Evolutionary conservation across 2,113 vertebrate species (phyloP), one percentile per base, ranked within the genome.

Genomic region (Dryoscopus gambensis): DNA sequence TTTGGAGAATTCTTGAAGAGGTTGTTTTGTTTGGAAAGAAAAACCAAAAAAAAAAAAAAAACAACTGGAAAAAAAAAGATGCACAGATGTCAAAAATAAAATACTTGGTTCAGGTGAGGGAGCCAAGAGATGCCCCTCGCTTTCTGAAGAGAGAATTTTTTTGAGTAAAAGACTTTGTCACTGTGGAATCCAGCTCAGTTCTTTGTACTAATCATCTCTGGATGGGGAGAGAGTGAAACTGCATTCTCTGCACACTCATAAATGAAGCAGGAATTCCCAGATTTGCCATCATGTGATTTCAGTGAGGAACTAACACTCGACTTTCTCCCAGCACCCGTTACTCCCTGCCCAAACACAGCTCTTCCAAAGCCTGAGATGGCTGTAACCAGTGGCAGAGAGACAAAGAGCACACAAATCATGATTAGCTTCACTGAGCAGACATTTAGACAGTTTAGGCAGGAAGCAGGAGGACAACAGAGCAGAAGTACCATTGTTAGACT

Each of bases 251-350:
- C 82, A 90, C 68, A 39, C 91, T 95, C 94, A 74, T 87, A 97
- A 97, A 88, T 95, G 96, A 93, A 97, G 92, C 87, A 97, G 93
- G 92, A 97, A 96, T 97, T 97, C 95, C 78, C 89, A 95, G 96
- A 89, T 96, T 91, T 96, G 68, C 83, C 76, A 93, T 97, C 97
- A 97, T 95, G 95, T 97, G 97, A 97, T 92, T 91, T 73, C 94
- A 97, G 81, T 84, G 96, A 90, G 95, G 82, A 94, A 67, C 94
- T 71, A 95, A 70, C 85, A 78, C 64, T 96, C 27, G 4, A 44
- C 83, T 95, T 94, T 64, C 69, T 93, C 91, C 73, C 77, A 83
- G 84, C 75, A 89, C 73, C 75, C 62, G 4, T 50, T 95, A 70
- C 60, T 95, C 85, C 33, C 89, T 91, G 82, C 88, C 80, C 89